These are phyloP conservation scores for Drosophila sp. DNA, from an alignment of 1,140 invertebrate genomes.

Conservation along the genomic window DNA sequence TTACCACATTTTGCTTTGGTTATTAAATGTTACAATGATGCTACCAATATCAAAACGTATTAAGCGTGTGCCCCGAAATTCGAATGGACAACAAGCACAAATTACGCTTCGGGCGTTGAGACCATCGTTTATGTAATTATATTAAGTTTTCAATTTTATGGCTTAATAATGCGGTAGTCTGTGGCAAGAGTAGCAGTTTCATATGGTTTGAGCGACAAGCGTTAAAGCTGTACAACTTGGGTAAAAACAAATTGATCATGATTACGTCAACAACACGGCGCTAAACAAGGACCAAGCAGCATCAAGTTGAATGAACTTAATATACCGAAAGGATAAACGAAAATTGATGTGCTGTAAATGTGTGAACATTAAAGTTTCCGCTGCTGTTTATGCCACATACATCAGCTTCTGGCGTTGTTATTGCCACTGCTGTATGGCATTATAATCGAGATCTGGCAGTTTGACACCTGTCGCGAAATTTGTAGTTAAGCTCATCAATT, in stretches of 20 bases:
- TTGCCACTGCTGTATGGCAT: background rate
- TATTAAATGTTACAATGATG: slow-evolving; percentile 58
- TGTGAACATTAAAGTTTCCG: slow-evolving; percentile 80
- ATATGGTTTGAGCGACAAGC: slow-evolving; percentile 69
- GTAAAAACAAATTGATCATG: slow-evolving; percentile 68
- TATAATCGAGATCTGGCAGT: slow-evolving; percentile 39
- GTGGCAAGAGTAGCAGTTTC: slow-evolving; percentile 25
- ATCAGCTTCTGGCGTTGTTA: slow-evolving; percentile 1
- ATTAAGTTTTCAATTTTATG: slow-evolving; percentile 83
- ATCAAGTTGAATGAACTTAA: slow-evolving; percentile 67
- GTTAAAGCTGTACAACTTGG: slow-evolving; percentile 60
- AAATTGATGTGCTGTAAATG: slow-evolving; percentile 80
- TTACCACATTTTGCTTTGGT: slow-evolving; percentile 63
- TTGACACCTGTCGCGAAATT: slow-evolving; percentile 68
- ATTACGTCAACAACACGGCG: slow-evolving; percentile 77
- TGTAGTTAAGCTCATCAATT: slow-evolving; percentile 59
- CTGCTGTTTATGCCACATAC: slow-evolving; percentile 32
- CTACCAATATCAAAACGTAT: slow-evolving; percentile 20
- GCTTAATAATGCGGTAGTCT: slow-evolving; percentile 74
- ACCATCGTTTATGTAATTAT: slow-evolving; percentile 80
- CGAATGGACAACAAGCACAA: slow-evolving; percentile 28
- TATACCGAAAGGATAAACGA: slow-evolving; percentile 59
- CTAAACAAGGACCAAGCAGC: slow-evolving; percentile 50
- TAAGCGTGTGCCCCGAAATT: slow-evolving; percentile 64
- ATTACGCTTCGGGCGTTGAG: slow-evolving; percentile 63